Percentiles rank a stretch among this genome's conserved stretches.
Conservation (phyloP, 2,113 vertebrate species). For the Pseudopodoces humilis region DNA sequence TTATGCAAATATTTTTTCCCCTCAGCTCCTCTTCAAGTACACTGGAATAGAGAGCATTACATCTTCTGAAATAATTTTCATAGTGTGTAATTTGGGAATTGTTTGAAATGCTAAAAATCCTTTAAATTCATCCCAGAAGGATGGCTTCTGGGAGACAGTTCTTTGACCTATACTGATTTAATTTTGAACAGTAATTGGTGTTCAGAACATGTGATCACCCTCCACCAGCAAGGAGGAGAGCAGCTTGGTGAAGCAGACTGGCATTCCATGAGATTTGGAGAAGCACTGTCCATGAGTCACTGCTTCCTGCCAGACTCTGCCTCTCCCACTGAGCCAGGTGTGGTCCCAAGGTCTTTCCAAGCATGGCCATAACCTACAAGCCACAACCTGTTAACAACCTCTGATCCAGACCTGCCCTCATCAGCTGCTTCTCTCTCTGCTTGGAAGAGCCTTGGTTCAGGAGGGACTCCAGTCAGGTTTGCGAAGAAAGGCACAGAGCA, state of each 20-base stretch:
- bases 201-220: neutral
- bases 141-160: neutral
- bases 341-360: neutral
- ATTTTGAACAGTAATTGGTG: neutral
- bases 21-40: neutral
- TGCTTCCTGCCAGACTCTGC: neutral
- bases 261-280: neutral
- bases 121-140: too few species aligned
- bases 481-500: neutral
- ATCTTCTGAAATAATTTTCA: neutral
- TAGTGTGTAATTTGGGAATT: neutral
- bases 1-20: neutral
- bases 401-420: neutral
- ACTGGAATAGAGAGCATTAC: neutral
- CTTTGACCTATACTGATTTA: neutral
- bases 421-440: neutral
- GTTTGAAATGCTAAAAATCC: neutral
- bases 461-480: neutral
- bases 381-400: neutral
- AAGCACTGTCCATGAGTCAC: accelerated
- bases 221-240: neutral
- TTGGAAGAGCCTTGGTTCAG: neutral
- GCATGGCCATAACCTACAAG: neutral
- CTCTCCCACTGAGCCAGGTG: neutral
- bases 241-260: neutral